phyloP scores from a whole-genome alignment of 2,888 invertebrate species.

The Spisula subtruncata region DNA sequence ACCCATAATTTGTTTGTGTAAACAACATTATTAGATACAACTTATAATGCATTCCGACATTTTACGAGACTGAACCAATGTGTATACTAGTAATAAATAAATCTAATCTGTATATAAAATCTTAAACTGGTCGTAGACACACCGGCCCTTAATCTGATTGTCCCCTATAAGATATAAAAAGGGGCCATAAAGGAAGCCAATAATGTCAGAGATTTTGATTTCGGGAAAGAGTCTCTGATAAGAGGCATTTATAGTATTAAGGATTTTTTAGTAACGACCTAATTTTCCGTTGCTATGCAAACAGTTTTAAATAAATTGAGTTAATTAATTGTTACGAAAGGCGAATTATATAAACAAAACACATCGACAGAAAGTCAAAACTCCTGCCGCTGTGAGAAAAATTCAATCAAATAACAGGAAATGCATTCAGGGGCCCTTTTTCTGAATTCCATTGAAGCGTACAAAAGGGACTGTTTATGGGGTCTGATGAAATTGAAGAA shows the following conservation, averaged over 20 bases:
- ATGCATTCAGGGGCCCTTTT: not conserved
- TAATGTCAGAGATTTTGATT: conserved; percentile 53
- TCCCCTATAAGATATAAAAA: conserved; percentile 35
- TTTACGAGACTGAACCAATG: not conserved
- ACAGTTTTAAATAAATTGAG: conserved; percentile 55
- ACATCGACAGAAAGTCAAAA: conserved; percentile 34
- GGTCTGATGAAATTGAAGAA: too few relatives aligned
- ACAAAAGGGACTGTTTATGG: too few relatives aligned
- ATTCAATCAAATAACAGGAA: not conserved
- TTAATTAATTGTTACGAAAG: conserved; percentile 37
- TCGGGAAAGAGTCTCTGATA: conserved; percentile 43
- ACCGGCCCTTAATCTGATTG: conserved; percentile 27
- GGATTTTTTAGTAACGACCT: conserved; percentile 47
- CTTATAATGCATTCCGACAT: too few relatives aligned
- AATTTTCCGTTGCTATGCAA: conserved; percentile 62
- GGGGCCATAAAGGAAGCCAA: conserved; percentile 69
- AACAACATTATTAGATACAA: too few relatives aligned
- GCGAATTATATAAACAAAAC: conserved; percentile 45
- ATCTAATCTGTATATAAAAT: not conserved
- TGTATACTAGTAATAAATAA: not conserved
- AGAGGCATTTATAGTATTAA: conserved; percentile 44
- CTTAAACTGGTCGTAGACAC: not conserved
- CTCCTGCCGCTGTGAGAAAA: conserved; percentile 7
- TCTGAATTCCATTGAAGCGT: too few relatives aligned
- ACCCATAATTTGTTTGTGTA: too few relatives aligned